Evolutionary conservation across 2,113 vertebrate species (phyloP).

Genomic region (Hyaena hyaena): DNA sequence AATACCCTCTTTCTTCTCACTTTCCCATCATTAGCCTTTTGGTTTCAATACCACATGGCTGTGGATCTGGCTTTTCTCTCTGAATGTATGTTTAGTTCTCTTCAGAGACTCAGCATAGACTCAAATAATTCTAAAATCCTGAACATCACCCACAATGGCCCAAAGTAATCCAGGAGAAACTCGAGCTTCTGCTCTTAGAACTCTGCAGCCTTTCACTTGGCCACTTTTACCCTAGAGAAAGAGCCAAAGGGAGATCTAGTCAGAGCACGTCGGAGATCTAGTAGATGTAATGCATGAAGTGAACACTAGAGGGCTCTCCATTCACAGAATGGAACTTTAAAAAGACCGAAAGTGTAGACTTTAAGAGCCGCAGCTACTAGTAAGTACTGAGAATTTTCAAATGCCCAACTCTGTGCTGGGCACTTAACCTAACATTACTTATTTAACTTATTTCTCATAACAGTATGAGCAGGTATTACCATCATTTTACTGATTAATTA

Average conservation of each 20-base stretch:
- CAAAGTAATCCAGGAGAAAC: neutral
- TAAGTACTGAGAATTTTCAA: slow-evolving; percentile 12
- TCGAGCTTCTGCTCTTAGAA: neutral
- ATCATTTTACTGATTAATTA: neutral
- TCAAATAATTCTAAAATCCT: neutral
- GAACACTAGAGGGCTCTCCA: slow-evolving; percentile 66
- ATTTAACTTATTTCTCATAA: slow-evolving; percentile 1
- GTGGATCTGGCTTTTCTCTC: neutral
- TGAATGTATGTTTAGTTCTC: slow-evolving; percentile 3
- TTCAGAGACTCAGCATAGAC: neutral
- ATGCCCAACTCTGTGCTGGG: neutral
- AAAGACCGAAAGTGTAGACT: neutral
- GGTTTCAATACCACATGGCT: neutral
- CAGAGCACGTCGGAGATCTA: neutral
- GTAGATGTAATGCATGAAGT: neutral
- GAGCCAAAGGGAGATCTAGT: neutral
- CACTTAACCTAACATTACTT: neutral
- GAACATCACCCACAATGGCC: neutral
- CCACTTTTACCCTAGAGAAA: neutral
- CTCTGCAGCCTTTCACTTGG: neutral
- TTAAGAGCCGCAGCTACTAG: neutral
- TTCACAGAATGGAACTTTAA: neutral
- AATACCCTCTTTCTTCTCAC: neutral
- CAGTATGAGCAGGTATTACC: neutral
- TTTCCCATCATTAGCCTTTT: neutral